Evolutionary conservation across 1,140 invertebrate genomes (phyloP).

Genomic region (Andricus grossulariae): DNA sequence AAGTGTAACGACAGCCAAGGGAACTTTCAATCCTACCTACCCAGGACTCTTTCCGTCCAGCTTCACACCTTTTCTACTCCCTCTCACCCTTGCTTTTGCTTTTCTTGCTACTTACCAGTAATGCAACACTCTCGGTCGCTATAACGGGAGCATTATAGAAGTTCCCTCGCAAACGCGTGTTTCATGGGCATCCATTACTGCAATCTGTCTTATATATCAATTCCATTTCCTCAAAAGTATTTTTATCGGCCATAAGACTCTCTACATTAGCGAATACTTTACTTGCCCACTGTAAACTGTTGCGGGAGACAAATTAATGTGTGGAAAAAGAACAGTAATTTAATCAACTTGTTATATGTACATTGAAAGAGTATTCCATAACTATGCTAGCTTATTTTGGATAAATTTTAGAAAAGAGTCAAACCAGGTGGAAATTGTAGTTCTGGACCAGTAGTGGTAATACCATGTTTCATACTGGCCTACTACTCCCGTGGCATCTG

Average conservation of each 20-base stretch:
- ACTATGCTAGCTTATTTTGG: no score
- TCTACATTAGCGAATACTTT: neutral
- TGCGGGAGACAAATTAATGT: neutral
- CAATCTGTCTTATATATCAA: constrained; percentile 58
- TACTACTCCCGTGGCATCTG: no score
- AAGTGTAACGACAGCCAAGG: constrained; percentile 48
- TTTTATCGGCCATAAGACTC: constrained; percentile 49
- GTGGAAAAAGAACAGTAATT: neutral
- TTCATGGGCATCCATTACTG: constrained; percentile 42
- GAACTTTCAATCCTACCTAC: constrained; percentile 51
- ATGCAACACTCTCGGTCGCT: constrained; percentile 44
- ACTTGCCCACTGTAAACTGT: neutral
- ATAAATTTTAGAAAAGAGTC: no score
- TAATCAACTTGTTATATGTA: neutral
- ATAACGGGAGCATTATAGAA: constrained; percentile 7
- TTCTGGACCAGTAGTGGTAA: no score
- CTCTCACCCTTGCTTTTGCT: constrained; percentile 29
- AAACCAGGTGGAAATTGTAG: no score
- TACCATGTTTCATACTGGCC: no score
- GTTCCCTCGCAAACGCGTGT: constrained; percentile 25
- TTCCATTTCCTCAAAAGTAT: constrained; percentile 64
- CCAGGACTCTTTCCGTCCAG: constrained; percentile 30
- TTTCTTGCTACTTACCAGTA: constrained; percentile 38
- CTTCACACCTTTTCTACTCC: constrained; percentile 13
- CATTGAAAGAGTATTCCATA: neutral